Base-by-base conservation (phyloP, 2,888 invertebrate genomes). In the Tenthredo livida region DNA sequence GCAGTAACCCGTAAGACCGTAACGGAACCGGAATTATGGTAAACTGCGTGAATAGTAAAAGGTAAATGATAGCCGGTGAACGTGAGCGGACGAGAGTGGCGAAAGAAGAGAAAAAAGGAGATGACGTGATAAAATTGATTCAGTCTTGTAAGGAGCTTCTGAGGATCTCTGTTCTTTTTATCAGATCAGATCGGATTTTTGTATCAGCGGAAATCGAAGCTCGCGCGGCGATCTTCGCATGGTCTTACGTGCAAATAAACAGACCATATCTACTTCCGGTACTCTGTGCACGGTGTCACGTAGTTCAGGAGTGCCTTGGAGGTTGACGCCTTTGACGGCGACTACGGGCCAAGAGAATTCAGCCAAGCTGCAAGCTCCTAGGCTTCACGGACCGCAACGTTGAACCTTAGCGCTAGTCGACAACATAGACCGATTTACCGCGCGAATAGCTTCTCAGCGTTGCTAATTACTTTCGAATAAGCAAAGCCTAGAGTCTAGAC, bases 401-500 rank as follows among this genome's bases (percentile, higher is more conserved):
- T 78, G 61, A 78, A 58, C 78, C 77, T n/a, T 47, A n/a, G 70
- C 10, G 37, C 70, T 33, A 67, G 73, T 73, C 73, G 43, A 12
- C 43, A 2, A 40, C 40, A 78, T 78, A 40, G 58, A 58, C 78
- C 58, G 78, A 78, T 78, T 78, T 78, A 78, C 61, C 82, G 47
- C 47, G 67, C 82, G 82, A 67, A 83, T 67, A 43, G 82, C 33
- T 83, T 83, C 67, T 21, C 82, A 43, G 82, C 82, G 43, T 83
- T 29, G 67, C 82, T 83, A 83, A 83, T 83, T 83, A 83, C 67
- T 83, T 67, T 43, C 65, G 67, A 83, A 83, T 83, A 67, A 83
- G 67, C 67, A 83, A 67, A 83, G 65, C 50, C 82, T 43, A 17
- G 82, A 17, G 82, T 58, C 58, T 58, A 58, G 78, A 58, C 58